phyloP scores from a whole-genome alignment of 2,888 invertebrate species.

The Leucophora obtusa region DNA sequence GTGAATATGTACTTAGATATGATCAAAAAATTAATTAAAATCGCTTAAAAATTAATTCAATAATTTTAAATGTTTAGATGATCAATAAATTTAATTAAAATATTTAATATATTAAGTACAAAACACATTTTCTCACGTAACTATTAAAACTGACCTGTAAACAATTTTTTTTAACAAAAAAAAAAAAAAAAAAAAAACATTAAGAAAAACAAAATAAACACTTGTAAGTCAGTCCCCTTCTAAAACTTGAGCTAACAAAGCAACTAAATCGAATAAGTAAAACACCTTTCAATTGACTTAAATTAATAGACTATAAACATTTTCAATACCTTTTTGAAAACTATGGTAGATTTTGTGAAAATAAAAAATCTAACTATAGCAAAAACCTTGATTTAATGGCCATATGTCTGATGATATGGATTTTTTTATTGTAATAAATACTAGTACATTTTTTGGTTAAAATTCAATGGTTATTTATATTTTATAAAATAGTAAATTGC shows the following conservation, averaged over 20 bases:
- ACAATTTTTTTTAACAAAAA: constrained; percentile 3
- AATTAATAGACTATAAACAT: constrained; percentile 54
- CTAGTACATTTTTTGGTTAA: neutral
- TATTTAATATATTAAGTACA: constrained; percentile 46
- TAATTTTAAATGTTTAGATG: constrained; percentile 3
- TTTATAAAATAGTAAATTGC: neutral
- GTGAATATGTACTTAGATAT: no score
- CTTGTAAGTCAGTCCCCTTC: constrained; percentile 29
- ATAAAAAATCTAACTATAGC: neutral
- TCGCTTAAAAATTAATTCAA: neutral
- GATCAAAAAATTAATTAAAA: no score
- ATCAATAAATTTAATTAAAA: constrained; percentile 22
- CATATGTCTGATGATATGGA: neutral
- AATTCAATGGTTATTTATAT: neutral
- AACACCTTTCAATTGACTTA: constrained; percentile 53
- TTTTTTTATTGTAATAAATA: neutral
- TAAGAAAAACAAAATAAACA: constrained; percentile 1
- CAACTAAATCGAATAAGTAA: constrained; percentile 3
- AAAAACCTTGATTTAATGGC: neutral
- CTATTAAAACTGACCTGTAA: constrained; percentile 45
- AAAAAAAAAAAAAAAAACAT: no score
- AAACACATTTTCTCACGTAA: constrained; percentile 55
- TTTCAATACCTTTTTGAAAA: constrained; percentile 45
- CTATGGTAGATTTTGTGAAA: constrained; percentile 29
- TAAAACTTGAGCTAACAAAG: constrained; percentile 21